Base-by-base conservation (phyloP, 2,113 vertebrate genomes). In the Gila orcuttii region DNA sequence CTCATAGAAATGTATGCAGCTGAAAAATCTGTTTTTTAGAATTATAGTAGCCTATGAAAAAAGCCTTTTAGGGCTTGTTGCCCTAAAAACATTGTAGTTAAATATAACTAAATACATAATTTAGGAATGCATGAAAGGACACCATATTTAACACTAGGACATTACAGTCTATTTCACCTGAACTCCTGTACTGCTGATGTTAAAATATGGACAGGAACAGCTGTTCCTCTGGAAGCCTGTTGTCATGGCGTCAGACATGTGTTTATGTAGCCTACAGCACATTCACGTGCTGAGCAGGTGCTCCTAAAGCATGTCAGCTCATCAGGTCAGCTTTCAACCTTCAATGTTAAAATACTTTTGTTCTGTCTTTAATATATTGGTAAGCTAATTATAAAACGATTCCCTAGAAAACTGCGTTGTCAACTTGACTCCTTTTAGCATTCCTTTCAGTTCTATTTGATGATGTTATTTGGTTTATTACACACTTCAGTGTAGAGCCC, bases 121-220 rank as follows among this genome's bases (percentile, higher is more conserved):
- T 52, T 77, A 55, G 15, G 50, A 77, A 55, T 55, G 75, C 25
- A 77, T 33, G 75, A 77, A 77, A 77, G 75, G 75, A 28, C 47
- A 31, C 7, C 13, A 10, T 45, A 31, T 79, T 79, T 36, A 55
- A 59, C 52, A 23, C 9, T 33, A 68, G 59, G 33, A 86, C 57
- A 66, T 86, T 42, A 52, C 71, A 83, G 79, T 83, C 79, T 68
- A 76, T 75, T 86, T 86, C 79, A 77, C 47, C 39, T 52, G 42
- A 77, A 64, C n/a, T 55, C 28, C 28, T 36, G 25, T 36, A 50
- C 28, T 59, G 52, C 55, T 60, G 7, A 39, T 81, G 69, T 82
- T 60, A 10, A 82, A 77, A 52, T 50, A 33, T 77, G 74, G 31
- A 74, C 78, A 52, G 64, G 45, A 66, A 71, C 81, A 86, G 73